Base-by-base conservation (phyloP, 2,888 invertebrate genomes). In the Trisateles emortualis region DNA sequence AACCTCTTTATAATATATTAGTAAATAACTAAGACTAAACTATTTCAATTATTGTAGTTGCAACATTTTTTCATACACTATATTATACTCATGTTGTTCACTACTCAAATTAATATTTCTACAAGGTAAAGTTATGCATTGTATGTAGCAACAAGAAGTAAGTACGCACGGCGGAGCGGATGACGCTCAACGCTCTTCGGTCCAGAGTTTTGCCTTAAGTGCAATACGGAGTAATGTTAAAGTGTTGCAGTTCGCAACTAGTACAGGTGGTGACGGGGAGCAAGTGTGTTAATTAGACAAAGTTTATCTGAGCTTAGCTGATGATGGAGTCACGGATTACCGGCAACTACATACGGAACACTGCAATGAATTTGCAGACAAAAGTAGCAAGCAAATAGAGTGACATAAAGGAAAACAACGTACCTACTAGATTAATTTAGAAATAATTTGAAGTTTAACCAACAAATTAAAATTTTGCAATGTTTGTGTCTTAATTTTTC, bases 251-350 rank as follows among this genome's bases (percentile, higher is more conserved):
- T 44, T 59, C 46, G 46, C 41, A 60, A 61, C 55, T 53, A 57
- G 51, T 67, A 62, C 83, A 84, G 82, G 84, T 85, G 81, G 76
- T 75, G 80, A 82, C 74, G 74, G 68, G 72, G 71, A 69, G 79
- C 76, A 64, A 79, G 78, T 72, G 79, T 81, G 87, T 83, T 89
- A 88, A 90, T 90, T 88, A 87, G 78, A 72, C 69, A 68, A 88
- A 88, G 81, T 87, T 87, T 83, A 81, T 81, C 81, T 77, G 68
- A 60, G 51, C 76, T 79, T 72, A 78, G 78, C 79, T 77, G 54
- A 68, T 69, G 58, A 62, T 52, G 54, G 39, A 59, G 56, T 36
- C 56, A 41, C 38, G 44, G 48, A 43, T 52, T 53, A 49, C 4
- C 3, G 10, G 2, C 13, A 0, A 6, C 16, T 16, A 42, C 38